Evolutionary conservation across 2,797 vertebrate species (phyloP), one percentile per base, ranked within the genome.

Genomic region (Lophura swinhoii): DNA sequence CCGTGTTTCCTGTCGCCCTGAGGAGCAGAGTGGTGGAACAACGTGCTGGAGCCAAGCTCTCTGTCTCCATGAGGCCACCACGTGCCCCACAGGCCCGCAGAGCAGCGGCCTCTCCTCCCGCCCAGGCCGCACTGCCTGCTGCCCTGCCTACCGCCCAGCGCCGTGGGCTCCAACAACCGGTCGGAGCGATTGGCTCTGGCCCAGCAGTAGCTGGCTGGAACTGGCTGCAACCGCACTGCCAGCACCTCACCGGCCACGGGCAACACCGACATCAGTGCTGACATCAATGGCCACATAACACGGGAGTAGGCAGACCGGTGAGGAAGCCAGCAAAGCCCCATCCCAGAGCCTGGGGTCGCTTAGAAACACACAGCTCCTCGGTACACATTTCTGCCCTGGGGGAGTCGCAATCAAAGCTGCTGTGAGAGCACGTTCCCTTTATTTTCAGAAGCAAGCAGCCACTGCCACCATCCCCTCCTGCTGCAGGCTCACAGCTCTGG

Each of bases 291-390:
- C 56, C 56, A 20, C 2, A 4, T 3, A 60, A 2, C 16, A 6
- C 1, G 3, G 1, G 22, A 68, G 43, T 33, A 5, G 41, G 51
- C 39, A 58, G n/a, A 35, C 22, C 43, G 7, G 24, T 8, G 4
- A 43, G 26, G 39, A 77, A 49, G 39, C 33, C 56, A n/a, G 60
- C 16, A 24, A 56, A 51, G 18, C 31, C 7, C 1, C 6, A 49
- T 10, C n/a, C 14, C 24, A 15, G 35, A 39, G 41, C 44, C 66
- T 66, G 63, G n/a, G 44, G 37, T 49, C 1, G 6, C 64, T 76
- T 48, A 7, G 24, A 74, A 82, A 88, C 74, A 87, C 56, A 55
- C 41, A 64, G 35, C 41, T 62, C n/a, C 66, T 87, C 62, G 56
- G n/a, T 16, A 84, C 24, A 68, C 51, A 48, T n/a, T 21, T 41